phyloP scores from a whole-genome alignment of 2,888 invertebrate species.

The Crocallis elinguaria region DNA sequence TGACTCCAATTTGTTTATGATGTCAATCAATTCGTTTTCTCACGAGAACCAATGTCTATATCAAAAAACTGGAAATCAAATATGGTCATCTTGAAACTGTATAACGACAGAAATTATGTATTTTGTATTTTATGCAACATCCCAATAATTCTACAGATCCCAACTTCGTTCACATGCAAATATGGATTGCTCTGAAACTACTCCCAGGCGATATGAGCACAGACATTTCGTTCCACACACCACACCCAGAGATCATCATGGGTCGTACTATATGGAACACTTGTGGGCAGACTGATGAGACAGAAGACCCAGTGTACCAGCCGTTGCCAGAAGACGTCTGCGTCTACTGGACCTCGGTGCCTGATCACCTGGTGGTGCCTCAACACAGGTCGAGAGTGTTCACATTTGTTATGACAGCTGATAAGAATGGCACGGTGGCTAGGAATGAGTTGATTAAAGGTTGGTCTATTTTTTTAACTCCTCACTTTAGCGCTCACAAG shows the following conservation, averaged over 20 bases:
- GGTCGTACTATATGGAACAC: conserved; percentile 67
- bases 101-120: no score
- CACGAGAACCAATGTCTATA: no score
- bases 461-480: conserved; percentile 40
- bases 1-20: no score
- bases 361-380: conserved; percentile 75
- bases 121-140: no score
- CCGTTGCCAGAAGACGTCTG: conserved; percentile 69
- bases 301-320: conserved; percentile 70
- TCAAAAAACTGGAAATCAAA: no score
- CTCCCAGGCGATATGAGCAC: conserved; percentile 70
- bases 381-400: conserved; percentile 75
- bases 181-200: conserved; percentile 75
- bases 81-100: no score
- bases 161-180: conserved; percentile 72
- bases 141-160: conserved; percentile 77
- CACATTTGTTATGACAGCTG: conserved; percentile 83
- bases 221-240: conserved; percentile 69
- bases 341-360: conserved; percentile 78
- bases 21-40: no score
- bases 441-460: conserved; percentile 70
- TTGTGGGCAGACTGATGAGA: conserved; percentile 71
- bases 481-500: not conserved
- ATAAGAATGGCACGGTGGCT: conserved; percentile 77
- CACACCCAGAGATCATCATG: conserved; percentile 67